These are phyloP conservation scores for Hyphantria cunea DNA, from an alignment of 1,140 invertebrate species.

Conservation along the genomic window DNA sequence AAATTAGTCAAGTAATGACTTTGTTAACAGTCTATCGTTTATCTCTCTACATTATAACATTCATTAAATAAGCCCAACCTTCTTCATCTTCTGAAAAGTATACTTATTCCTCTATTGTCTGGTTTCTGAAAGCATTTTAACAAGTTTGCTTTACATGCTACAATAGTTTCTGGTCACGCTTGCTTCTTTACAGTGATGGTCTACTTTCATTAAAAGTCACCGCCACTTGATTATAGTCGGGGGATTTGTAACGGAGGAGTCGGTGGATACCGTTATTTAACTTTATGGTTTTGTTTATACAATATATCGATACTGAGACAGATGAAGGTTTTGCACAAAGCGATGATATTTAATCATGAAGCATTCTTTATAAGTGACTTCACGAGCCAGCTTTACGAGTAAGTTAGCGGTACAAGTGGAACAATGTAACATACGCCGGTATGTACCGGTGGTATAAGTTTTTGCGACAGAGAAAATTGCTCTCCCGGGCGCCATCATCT, in stretches of 20 bases:
- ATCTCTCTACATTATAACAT: conserved; percentile 22
- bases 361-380: conserved; percentile 4
- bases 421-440: conserved; percentile 26
- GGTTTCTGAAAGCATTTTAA: conserved; percentile 5
- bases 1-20: too few relatives aligned
- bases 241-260: conserved; percentile 29
- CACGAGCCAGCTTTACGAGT: conserved; percentile 17
- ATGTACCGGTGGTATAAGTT: conserved; percentile 38
- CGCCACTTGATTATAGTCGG: conserved; percentile 20
- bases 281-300: conserved; percentile 9
- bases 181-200: conserved; percentile 2
- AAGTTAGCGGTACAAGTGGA: conserved; percentile 24
- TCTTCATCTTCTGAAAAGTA: conserved; percentile 20
- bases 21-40: conserved; percentile 61
- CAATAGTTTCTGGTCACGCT: conserved; percentile 9
- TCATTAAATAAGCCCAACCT: conserved; percentile 19
- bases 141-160: conserved; percentile 14
- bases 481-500: conserved; percentile 46
- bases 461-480: conserved; percentile 55
- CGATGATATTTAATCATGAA: conserved; percentile 16
- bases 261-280: conserved; percentile 27
- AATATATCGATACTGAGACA: conserved; percentile 2
- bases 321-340: not conserved
- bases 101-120: conserved; percentile 11
- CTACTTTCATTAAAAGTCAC: conserved; percentile 17